Conservation (phyloP, 2,113 vertebrate species). For the Dromas ardeola region DNA sequence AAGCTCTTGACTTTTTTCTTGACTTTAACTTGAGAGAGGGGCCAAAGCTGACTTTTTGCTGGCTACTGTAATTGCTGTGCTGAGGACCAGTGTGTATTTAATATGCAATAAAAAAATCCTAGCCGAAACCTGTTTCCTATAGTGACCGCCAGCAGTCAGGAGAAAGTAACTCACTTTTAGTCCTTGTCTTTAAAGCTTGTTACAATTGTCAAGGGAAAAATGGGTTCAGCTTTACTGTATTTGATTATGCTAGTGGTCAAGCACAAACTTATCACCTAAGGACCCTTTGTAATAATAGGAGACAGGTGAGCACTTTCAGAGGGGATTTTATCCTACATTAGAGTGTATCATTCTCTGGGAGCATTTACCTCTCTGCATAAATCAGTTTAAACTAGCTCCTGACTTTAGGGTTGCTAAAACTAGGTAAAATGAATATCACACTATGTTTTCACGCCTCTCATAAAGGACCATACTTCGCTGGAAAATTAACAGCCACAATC, state of each 20-base stretch:
- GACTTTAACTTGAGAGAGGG: background rate
- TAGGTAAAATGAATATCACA: background rate
- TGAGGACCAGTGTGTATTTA: background rate
- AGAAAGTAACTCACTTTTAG: background rate
- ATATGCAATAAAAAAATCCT: background rate
- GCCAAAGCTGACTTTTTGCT: background rate
- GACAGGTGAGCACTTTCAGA: background rate
- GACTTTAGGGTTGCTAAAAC: background rate
- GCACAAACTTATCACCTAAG: background rate
- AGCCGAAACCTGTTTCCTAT: background rate
- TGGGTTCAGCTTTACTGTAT: background rate
- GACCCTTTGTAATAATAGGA: background rate
- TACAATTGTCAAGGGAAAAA: background rate
- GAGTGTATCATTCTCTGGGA: background rate
- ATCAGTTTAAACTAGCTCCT: background rate
- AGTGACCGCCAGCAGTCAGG: background rate
- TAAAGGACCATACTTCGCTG: background rate
- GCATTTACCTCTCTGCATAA: fast-evolving
- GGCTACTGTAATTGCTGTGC: background rate
- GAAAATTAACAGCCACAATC: background rate
- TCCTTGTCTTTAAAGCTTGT: background rate
- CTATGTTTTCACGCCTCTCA: background rate
- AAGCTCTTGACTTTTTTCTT: background rate
- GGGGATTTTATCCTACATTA: background rate
- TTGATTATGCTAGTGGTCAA: background rate